Evolutionary conservation across 2,797 vertebrate species (phyloP), one percentile per base, ranked within the genome.

Genomic region (Sparidentex hasta): DNA sequence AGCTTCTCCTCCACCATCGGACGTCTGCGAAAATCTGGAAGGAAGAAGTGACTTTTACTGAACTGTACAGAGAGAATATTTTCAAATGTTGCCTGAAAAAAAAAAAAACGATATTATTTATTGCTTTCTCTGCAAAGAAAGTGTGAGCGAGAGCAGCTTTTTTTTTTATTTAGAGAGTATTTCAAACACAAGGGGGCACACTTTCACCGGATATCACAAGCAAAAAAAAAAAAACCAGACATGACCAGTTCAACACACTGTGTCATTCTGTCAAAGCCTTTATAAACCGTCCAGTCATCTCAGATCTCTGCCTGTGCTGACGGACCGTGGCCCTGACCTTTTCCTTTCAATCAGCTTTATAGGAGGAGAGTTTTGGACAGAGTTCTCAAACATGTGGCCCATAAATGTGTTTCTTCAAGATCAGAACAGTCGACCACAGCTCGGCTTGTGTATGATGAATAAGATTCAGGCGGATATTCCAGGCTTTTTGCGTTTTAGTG

Each of bases 161-260:
- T 16, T 62, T 2, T 8, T 16, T n/a, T n/a, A 14, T 55, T 47
- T 48, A 21, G 27, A 48, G 3, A 55, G 29, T 48, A 56, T 66
- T 79, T 78, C 1, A 25, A 74, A 69, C 94, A 93, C 90, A 54
- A 90, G 92, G 75, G 80, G 92, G 89, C 88, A 46, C 46, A 72
- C 67, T 83, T 71, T 25, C 9, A 72, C 74, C 81, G 84, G 54
- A 48, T 90, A 75, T 87, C 20, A 17, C 21, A 17, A 38, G 2
- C 47, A 33, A 5, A 33, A 11, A 48, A 65, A n/a, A n/a, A n/a
- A n/a, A n/a, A n/a, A n/a, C n/a, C n/a, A n/a, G n/a, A n/a, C n/a
- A n/a, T n/a, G n/a, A n/a, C n/a, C n/a, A n/a, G n/a, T 33, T 73
- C 56, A 43, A 61, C 46, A 71, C 1, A 55, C 21, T n/a, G 20